Percentiles rank a stretch among this genome's conserved stretches.
Conservation (phyloP, 2,888 invertebrate genomes). For the Sminthurinus aureus region DNA sequence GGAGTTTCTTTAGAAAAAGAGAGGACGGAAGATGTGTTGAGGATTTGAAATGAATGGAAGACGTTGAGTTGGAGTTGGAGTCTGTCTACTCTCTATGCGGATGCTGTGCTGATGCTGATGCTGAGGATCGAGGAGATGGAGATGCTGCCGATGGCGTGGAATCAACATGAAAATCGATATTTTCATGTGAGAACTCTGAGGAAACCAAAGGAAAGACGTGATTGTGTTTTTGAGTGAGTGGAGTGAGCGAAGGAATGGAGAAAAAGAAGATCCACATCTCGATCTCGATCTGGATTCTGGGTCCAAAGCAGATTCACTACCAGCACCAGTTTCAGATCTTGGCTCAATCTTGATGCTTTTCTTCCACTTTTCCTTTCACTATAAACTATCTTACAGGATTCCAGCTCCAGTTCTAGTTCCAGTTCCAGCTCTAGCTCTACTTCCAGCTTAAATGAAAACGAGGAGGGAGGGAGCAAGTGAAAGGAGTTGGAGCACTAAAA, state of each 20-base stretch:
- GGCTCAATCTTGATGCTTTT: background rate
- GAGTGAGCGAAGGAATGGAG: background rate
- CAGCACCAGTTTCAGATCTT: background rate
- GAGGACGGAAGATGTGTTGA: conserved; percentile 13
- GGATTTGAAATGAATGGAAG: conserved; percentile 35
- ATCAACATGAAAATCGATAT: conserved; percentile 40
- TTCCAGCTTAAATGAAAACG: background rate
- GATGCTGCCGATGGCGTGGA: conserved; percentile 40
- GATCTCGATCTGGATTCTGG: too few species aligned
- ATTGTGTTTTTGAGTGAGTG: conserved; percentile 47
- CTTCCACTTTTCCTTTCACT: background rate
- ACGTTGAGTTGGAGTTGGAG: background rate
- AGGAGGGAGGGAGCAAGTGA: conserved; percentile 20
- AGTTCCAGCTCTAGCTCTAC: background rate
- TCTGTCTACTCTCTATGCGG: background rate
- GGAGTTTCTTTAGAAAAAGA: background rate
- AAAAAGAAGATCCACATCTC: too few species aligned
- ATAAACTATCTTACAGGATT: background rate
- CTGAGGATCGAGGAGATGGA: too few species aligned
- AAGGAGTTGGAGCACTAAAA: background rate
- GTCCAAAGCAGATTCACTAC: too few species aligned
- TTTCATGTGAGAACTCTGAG: conserved; percentile 15
- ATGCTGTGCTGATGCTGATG: background rate
- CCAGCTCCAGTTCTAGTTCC: background rate
- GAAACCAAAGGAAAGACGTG: conserved; percentile 39